Evolutionary conservation across 1,140 invertebrate genomes (phyloP), one percentile per base, ranked within the genome.

Genomic region (Drosophila prosaltans): DNA sequence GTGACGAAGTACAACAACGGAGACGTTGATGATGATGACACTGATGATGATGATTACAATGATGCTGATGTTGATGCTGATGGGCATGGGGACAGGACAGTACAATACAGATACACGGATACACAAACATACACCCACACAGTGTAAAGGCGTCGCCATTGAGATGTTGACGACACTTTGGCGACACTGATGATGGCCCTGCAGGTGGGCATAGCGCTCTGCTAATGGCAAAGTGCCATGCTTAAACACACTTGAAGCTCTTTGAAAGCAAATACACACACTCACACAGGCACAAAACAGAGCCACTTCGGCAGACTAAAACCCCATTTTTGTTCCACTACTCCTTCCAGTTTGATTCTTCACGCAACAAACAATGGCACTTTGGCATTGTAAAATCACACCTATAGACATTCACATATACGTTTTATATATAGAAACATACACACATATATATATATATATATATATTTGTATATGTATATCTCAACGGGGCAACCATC

Each of bases 371-470:
- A 64, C 40, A 64, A 64, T 26, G 62, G 62, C 43, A 64, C 62
- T 64, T 64, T 64, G 62, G 62, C 62, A 64, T 64, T 64, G 62
- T 64, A 64, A 64, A 64, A 51, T 64, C 62, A 64, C 62, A 64
- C 62, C 62, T 64, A 51, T n/a, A 36, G 32, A 36, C 32, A 45
- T 11, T 10, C 21, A 62, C 24, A 16, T 3, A 24, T 36, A 60
- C 45, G 45, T 26, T 43, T 24, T 26, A 40, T 62, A 62, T 40
- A 40, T 39, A 7, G 7, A 51, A 11, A 51, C 16, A 26, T 39
- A 16, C 11, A 36, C n/a, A 8, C 0, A 21, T 9, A 58, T 8
- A 39, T 16, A 57, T 30, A 40, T 4, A 60, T 40, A 40, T 40
- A 36, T 41, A 40, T 4, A 60, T 40, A 40, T 40, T 21, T 41